Conservation (phyloP, 2,797 vertebrate genomes). For the Dendrocincla tyrannina region DNA sequence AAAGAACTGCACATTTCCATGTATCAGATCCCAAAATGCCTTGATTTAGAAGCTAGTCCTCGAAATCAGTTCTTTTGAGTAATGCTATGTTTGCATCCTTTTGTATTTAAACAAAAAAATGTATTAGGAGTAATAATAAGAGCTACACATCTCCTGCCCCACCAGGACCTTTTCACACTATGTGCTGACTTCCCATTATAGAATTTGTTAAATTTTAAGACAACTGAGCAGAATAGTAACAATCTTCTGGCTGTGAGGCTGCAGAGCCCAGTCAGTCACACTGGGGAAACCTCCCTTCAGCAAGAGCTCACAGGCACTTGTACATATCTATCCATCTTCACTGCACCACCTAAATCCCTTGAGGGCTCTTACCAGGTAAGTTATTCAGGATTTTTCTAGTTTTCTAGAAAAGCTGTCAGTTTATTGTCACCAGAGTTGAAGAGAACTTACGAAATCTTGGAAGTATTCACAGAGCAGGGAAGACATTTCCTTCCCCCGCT, state of each 20-base stretch:
- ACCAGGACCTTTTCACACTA: background rate
- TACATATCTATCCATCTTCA: background rate
- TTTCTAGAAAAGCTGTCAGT: background rate
- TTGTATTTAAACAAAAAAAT: background rate
- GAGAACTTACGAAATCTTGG: background rate
- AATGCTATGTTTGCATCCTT: background rate
- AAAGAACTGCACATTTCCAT: background rate
- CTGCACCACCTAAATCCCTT: background rate
- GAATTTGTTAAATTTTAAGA: background rate
- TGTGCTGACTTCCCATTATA: background rate
- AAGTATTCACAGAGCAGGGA: background rate
- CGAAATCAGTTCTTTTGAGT: background rate
- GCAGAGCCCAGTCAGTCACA: background rate
- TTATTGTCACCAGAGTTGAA: background rate
- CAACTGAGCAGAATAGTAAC: background rate
- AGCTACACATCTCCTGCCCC: background rate
- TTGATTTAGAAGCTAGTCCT: background rate
- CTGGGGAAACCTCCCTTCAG: too few relatives aligned
- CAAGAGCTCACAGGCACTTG: background rate
- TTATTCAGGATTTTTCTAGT: background rate
- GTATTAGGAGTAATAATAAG: background rate
- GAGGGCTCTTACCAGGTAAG: background rate
- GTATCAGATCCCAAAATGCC: background rate
- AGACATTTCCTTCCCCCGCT: background rate
- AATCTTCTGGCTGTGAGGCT: background rate